phyloP scores from a whole-genome alignment of 2,888 invertebrate genomes.

The Hemicrepidius hirtus region DNA sequence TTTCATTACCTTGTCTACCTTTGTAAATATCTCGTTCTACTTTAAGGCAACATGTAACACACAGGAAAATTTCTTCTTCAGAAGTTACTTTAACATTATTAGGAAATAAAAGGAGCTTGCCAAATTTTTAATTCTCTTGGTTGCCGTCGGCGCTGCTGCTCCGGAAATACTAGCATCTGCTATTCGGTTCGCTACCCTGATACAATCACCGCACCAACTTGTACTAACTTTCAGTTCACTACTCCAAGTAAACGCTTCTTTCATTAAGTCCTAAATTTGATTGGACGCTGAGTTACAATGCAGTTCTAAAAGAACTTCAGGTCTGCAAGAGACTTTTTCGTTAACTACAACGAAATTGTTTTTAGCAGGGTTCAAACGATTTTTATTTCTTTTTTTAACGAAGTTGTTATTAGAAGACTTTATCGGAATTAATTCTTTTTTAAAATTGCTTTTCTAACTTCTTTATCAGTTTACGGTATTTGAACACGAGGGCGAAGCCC shows the following conservation, averaged over 20 bases:
- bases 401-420: no score
- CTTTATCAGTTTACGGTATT: no score
- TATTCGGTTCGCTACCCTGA: constrained; percentile 52
- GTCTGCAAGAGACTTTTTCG: neutral
- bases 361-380: neutral
- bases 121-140: constrained; percentile 58
- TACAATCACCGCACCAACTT: constrained; percentile 57
- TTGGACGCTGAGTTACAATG: constrained; percentile 38
- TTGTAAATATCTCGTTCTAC: constrained; percentile 17
- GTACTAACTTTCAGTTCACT: constrained; percentile 54
- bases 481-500: no score
- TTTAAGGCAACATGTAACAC: neutral
- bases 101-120: constrained; percentile 48
- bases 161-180: constrained; percentile 58
- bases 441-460: no score
- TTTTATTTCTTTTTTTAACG: no score
- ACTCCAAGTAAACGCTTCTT: constrained; percentile 48
- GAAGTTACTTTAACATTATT: constrained; percentile 38
- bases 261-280: constrained; percentile 50
- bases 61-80: neutral
- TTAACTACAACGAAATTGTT: constrained; percentile 7
- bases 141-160: constrained; percentile 53
- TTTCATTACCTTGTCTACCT: constrained; percentile 39
- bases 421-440: no score
- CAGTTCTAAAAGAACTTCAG: constrained; percentile 1